Evolutionary conservation across 53 echinoderm and acorn worm genomes (phyloP), one percentile per base, ranked within the genome.

Genomic region (Temnopleurus reevesii): DNA sequence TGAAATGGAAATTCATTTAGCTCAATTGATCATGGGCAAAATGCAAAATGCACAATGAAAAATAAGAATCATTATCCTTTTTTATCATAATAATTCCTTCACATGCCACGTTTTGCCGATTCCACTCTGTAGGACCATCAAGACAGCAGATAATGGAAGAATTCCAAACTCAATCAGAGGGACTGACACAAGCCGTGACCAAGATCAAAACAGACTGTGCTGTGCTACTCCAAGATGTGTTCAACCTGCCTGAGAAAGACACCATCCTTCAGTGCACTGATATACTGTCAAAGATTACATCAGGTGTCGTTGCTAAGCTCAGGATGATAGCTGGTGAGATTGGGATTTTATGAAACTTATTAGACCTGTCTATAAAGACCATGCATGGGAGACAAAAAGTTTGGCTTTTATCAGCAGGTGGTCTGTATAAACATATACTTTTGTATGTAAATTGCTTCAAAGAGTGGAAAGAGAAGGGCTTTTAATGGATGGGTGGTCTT

Each of bases 151-250:
- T 98, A 0, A 87, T 98, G 89, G 91, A 84, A 43, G 95, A 98
- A 90, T 96, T 94, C 58, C 95, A 96, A 76, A 77, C 90, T 33
- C 92, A 93, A 21, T 89, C 99, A 12, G 99, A 98, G 27, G 79
- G 81, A 33, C 54, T 98, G 13, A 81, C 90, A 17, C 57, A 88
- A 18, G 91, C 89, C 1, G 95, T 98, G 23, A 91, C 95, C 12
- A 90, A 86, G 21, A 59, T 89, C 45, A 84, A 94, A 23, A 95
- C 84, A 53, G 81, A 89, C 58, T 90, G 93, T 43, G 81, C 90
- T 24, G 31, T 77, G 19, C 89, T 94, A 10, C 88, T 98, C 46
- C 89, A 90, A 38, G 43, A 89, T 8, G 92, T 93, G 7, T 92
- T 91, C 21, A 89, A 91, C 33, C 91, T 93, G 2, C 85, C 92